These are phyloP conservation scores for Thumatha senex DNA, from an alignment of 2,888 invertebrate species.

Conservation along the genomic window DNA sequence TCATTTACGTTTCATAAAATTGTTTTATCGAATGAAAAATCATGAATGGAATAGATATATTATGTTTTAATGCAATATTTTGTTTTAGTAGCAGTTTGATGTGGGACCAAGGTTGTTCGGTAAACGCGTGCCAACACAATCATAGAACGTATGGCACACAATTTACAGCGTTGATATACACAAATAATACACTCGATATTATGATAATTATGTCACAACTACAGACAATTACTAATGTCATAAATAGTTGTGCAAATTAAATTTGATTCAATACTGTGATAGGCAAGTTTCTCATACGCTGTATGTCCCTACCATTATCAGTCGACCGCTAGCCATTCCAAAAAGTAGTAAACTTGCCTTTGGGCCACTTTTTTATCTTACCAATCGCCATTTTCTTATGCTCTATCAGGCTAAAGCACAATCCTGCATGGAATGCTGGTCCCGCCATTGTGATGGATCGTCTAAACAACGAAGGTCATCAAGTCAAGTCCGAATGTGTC, in stretches of 20 bases:
- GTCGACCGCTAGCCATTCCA: too few species aligned
- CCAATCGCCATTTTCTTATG: too few species aligned
- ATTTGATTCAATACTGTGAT: conserved; percentile 48
- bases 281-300: neutral
- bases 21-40: conserved; percentile 25
- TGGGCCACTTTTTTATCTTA: too few species aligned
- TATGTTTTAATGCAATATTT: conserved; percentile 42
- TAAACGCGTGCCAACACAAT: conserved; percentile 57
- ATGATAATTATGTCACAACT: conserved; percentile 6
- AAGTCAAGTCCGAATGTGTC: too few species aligned
- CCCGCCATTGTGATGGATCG: too few species aligned
- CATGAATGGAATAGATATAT: conserved; percentile 38
- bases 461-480: too few species aligned
- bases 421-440: too few species aligned
- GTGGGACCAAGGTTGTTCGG: conserved; percentile 54
- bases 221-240: conserved; percentile 34
- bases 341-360: too few species aligned
- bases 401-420: too few species aligned
- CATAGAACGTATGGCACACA: conserved; percentile 43
- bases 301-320: neutral
- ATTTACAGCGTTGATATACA: conserved; percentile 1
- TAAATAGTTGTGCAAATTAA: conserved; percentile 47
- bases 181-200: conserved; percentile 14
- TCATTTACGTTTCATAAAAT: conserved; percentile 36
- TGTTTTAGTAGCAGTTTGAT: conserved; percentile 53